Evolutionary conservation across 2,113 vertebrate species (phyloP).

Genomic region (Gila orcuttii): DNA sequence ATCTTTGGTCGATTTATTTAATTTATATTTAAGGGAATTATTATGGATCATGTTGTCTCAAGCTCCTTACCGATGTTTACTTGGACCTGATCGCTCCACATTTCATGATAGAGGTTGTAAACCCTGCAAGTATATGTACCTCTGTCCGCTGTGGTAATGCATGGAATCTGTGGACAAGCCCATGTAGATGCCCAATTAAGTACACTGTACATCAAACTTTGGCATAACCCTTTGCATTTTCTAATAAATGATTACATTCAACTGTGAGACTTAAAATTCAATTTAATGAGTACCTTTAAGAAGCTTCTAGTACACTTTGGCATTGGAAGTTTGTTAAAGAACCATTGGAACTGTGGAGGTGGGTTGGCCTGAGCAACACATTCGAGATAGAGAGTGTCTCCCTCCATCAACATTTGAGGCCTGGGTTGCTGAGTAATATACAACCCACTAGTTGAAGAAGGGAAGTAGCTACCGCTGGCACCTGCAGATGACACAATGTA

Average conservation of each 20-base stretch:
- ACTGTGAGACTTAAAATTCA: neutral
- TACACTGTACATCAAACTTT: neutral
- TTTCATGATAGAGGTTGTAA: constrained; percentile 81
- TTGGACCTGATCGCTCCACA: constrained; percentile 74
- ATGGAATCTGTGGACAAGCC: constrained; percentile 64
- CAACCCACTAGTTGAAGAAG: constrained; percentile 69
- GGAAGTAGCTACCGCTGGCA: constrained; percentile 34
- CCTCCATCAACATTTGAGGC: constrained; percentile 73
- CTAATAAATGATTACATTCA: neutral
- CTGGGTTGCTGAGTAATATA: constrained; percentile 72
- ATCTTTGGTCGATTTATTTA: neutral
- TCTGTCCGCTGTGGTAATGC: constrained; percentile 81
- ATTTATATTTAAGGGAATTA: neutral
- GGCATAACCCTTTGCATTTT: neutral
- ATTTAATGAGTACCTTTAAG: constrained; percentile 68
- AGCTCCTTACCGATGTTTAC: constrained; percentile 77
- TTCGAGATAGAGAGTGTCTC: constrained; percentile 74
- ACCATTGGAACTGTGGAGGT: constrained; percentile 85
- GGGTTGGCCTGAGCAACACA: constrained; percentile 79
- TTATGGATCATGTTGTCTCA: constrained; percentile 22
- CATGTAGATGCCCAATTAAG: neutral
- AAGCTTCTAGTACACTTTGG: constrained; percentile 60
- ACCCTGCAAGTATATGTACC: constrained; percentile 80
- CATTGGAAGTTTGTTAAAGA: constrained; percentile 71
- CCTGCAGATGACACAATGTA: neutral